phyloP scores from a whole-genome alignment of 2,113 vertebrate species.

The Campylomormyrus numenius region DNA sequence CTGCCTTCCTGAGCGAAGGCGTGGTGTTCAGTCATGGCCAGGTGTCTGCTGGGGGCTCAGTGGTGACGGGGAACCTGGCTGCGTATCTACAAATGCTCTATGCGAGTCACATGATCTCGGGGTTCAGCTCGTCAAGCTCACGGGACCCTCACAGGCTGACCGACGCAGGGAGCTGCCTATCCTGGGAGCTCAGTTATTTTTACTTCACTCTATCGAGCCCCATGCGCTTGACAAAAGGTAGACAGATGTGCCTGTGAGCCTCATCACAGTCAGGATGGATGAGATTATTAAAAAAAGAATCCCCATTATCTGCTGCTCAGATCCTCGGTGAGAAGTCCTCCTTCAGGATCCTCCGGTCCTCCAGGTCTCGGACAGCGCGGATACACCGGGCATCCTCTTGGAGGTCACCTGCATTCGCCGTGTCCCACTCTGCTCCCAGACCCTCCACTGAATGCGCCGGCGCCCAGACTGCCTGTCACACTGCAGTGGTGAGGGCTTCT shows the following conservation, averaged over 20 bases:
- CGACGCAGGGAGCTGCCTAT: neutral
- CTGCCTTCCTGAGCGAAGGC: neutral
- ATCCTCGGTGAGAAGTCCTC: neutral
- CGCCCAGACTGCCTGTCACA: neutral
- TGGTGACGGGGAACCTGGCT: neutral
- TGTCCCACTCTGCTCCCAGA: neutral
- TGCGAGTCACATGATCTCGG: neutral
- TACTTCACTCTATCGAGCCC: neutral
- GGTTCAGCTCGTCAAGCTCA: neutral
- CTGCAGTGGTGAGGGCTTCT: neutral
- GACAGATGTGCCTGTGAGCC: neutral
- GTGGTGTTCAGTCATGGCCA: neutral
- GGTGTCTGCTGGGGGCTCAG: neutral
- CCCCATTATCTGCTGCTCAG: neutral
- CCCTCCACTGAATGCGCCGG: neutral
- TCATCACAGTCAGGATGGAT: neutral
- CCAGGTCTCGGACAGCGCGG: neutral
- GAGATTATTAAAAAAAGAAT: neutral
- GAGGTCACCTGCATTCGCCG: no score
- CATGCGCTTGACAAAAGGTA: neutral
- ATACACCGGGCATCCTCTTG: no score
- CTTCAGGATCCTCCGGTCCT: neutral
- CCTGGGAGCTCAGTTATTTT: neutral
- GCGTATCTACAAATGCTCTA: constrained; percentile 11
- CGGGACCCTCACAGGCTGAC: neutral